Evolutionary conservation across 2,888 invertebrate species (phyloP), one percentile per base, ranked within the genome.

Genomic region (Neocrepidodera transversa): DNA sequence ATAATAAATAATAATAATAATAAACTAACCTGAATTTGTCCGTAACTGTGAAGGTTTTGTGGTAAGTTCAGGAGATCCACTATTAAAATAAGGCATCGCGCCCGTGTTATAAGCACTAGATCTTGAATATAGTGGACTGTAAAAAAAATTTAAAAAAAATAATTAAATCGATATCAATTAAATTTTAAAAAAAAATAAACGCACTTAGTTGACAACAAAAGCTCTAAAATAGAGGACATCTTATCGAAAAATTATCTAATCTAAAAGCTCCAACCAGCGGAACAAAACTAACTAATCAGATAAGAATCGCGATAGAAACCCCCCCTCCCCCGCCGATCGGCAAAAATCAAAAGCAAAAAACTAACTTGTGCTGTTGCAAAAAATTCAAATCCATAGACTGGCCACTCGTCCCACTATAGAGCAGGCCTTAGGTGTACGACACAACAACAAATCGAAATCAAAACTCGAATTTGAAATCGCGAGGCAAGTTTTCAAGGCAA

Each of bases 1-100:
- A n/a, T n/a, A n/a, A 36, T 10, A 40, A 40, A 40, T 3, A 17
- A 38, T 8, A n/a, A n/a, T n/a, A 10, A 30, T 5, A 10, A 42
- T 16, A 42, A 42, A 71, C 75, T 71, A 66, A 78, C 78, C 77
- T 62, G 76, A 69, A 69, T 78, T 78, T 28, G 73, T 71, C 78
- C 78, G 78, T 48, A 77, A 54, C 63, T 76, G 76, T 38, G 74
- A 62, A 2, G 72, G 58, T 61, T 76, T 76, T 4, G 73, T 67
- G 14, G 72, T 71, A 54, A 76, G 30, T 66, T 78, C 78, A 1
- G 78, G 77, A 3, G 78, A 78, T 47, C 73, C 75, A 7, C 69
- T 71, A 35, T 73, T 72, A 55, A 76, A 76, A 59, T 76, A 78
- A 50, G 74, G 75, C 60, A 74, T 73, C 68, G 74, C 74, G 5